phyloP scores from a whole-genome alignment of 2,113 vertebrate genomes.

The Ceratotherium simum region DNA sequence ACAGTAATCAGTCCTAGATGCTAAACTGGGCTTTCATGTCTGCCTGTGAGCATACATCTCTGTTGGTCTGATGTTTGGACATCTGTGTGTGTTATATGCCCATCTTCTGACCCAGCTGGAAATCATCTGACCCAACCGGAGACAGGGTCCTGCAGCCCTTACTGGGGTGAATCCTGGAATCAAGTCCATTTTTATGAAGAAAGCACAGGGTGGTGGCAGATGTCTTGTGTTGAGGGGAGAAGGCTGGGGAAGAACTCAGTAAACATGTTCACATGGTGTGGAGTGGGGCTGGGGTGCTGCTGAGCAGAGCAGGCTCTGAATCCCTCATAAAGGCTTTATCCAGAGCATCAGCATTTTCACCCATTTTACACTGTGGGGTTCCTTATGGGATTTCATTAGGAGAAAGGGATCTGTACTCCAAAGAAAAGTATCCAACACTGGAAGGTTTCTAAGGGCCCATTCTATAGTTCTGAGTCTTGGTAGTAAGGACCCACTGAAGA shows the following conservation, averaged over 20 bases:
- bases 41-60: fast-evolving
- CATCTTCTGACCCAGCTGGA: background rate
- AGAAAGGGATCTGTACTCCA: background rate
- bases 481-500: background rate
- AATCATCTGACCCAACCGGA: background rate
- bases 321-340: background rate
- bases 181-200: background rate
- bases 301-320: background rate
- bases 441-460: background rate
- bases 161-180: background rate
- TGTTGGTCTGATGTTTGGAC: background rate
- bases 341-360: background rate
- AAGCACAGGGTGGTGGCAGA: background rate
- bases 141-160: background rate
- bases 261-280: background rate
- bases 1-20: background rate
- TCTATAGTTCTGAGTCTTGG: background rate
- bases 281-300: too few species aligned
- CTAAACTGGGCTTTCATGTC: background rate
- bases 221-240: background rate
- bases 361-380: background rate
- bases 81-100: background rate
- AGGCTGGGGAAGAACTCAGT: background rate
- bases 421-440: background rate
- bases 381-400: background rate